A percentile compares a stretch with the other conserved stretches of the same genome.
Conservation (phyloP, 2,113 vertebrate species). For the Seriola aureovittata region DNA sequence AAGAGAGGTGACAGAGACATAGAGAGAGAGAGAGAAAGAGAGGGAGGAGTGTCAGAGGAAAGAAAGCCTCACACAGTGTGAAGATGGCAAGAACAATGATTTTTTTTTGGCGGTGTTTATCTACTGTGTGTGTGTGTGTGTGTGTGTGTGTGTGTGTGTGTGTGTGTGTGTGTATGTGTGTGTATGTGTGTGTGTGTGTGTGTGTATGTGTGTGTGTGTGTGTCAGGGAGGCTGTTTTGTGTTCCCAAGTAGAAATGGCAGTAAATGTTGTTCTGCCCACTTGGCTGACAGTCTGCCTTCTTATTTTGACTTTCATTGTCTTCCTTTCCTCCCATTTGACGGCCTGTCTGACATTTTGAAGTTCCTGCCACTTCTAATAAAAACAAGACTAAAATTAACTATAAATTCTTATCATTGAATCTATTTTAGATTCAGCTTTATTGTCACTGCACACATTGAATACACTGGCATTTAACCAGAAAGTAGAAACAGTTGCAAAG, state of each 20-base stretch:
- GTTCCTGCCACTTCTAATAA: conserved; percentile 5
- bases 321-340: not conserved
- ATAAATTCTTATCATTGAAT: not conserved
- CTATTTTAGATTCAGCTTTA: not conserved
- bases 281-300: conserved; percentile 26
- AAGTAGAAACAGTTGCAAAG: not conserved
- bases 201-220: too few relatives aligned
- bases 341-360: conserved; percentile 25
- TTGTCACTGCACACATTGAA: not conserved
- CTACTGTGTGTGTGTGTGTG: conserved; percentile 11
- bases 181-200: conserved; percentile 12
- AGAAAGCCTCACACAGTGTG: conserved; percentile 49
- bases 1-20: conserved; percentile 45
- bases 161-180: conserved; percentile 13
- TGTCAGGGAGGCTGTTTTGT: conserved; percentile 24
- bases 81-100: conserved; percentile 54
- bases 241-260: conserved; percentile 24
- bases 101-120: conserved; percentile 58
- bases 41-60: conserved; percentile 49
- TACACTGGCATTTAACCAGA: not conserved
- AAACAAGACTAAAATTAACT: not conserved
- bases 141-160: conserved; percentile 6
- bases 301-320: conserved; percentile 1
- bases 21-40: conserved; percentile 20
- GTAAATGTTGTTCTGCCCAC: conserved; percentile 28